Conservation (phyloP, 2,113 vertebrate species). For the Hippocampus barbouri region DNA sequence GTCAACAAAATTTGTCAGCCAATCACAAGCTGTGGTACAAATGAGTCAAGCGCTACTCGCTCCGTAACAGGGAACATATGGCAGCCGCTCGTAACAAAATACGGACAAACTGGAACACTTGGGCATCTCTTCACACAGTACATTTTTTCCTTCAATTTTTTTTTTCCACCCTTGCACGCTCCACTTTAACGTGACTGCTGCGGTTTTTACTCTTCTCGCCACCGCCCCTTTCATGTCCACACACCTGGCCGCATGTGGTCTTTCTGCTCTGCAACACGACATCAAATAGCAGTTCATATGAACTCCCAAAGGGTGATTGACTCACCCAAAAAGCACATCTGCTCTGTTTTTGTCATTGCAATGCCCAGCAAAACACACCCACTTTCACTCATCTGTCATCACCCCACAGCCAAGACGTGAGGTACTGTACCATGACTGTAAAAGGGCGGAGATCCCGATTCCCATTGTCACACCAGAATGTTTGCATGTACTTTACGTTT, state of each 20-base stretch:
- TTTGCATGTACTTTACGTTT: slow-evolving; percentile 16
- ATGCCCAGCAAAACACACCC: slow-evolving; percentile 62
- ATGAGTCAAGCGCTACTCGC: too few relatives aligned
- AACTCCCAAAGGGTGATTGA: slow-evolving; percentile 56
- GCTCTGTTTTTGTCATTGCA: slow-evolving; percentile 53
- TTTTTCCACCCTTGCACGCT: neutral
- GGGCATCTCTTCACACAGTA: too few relatives aligned
- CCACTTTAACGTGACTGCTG: neutral
- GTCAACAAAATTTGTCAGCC: too few relatives aligned
- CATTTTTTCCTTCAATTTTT: neutral
- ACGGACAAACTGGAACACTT: too few relatives aligned
- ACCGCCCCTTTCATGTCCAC: slow-evolving; percentile 69
- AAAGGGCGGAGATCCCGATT: slow-evolving; percentile 37
- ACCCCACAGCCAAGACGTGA: slow-evolving; percentile 41
- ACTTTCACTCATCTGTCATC: slow-evolving; percentile 56
- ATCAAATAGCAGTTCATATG: slow-evolving; percentile 55
- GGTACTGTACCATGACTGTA: slow-evolving; percentile 35
- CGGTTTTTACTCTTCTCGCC: slow-evolving; percentile 22
- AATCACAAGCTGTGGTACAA: too few relatives aligned
- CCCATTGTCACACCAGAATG: slow-evolving; percentile 23
- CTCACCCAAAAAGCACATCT: slow-evolving; percentile 66
- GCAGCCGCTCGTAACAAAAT: too few relatives aligned
- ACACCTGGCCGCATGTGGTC: slow-evolving; percentile 59
- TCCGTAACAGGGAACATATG: too few relatives aligned
- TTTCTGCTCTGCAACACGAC: slow-evolving; percentile 51